These are phyloP conservation scores for Cantharis nigra DNA, from an alignment of 2,888 invertebrate species.

Conservation along the genomic window DNA sequence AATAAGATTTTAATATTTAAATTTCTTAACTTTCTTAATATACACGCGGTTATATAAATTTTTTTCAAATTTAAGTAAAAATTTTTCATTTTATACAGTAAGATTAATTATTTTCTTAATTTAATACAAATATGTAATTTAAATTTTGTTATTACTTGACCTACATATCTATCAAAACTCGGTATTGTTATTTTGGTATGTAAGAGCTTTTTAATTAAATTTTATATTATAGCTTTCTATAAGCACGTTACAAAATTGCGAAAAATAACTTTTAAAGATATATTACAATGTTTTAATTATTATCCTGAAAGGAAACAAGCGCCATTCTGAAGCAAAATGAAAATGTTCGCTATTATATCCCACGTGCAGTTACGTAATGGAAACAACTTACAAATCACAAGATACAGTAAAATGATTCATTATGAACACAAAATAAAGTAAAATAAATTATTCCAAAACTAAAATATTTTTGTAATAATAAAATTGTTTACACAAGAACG, in stretches of 20 bases:
- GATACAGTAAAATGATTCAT: background rate
- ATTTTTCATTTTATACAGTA: background rate
- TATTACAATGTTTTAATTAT: background rate
- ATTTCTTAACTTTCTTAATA: background rate
- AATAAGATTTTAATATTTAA: background rate
- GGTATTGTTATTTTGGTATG: background rate
- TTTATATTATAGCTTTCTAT: background rate
- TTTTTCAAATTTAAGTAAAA: background rate
- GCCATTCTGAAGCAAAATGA: background rate
- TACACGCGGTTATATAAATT: background rate
- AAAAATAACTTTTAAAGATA: background rate
- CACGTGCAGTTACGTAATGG: background rate
- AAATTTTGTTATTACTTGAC: background rate
- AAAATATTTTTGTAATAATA: constrained; percentile 2
- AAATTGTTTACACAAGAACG: background rate
- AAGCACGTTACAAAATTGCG: background rate
- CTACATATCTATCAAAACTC: background rate
- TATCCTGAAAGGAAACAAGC: too few relatives aligned
- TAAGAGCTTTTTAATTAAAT: background rate
- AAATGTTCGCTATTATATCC: background rate
- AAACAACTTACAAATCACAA: background rate
- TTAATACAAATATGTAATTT: background rate
- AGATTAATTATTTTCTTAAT: background rate
- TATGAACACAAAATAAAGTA: background rate
- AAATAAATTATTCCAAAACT: background rate